A percentile compares a stretch with the other conserved stretches of the same genome.
phyloP scores from a whole-genome alignment of 1,140 invertebrate species.

The Drosophila albomicans region DNA sequence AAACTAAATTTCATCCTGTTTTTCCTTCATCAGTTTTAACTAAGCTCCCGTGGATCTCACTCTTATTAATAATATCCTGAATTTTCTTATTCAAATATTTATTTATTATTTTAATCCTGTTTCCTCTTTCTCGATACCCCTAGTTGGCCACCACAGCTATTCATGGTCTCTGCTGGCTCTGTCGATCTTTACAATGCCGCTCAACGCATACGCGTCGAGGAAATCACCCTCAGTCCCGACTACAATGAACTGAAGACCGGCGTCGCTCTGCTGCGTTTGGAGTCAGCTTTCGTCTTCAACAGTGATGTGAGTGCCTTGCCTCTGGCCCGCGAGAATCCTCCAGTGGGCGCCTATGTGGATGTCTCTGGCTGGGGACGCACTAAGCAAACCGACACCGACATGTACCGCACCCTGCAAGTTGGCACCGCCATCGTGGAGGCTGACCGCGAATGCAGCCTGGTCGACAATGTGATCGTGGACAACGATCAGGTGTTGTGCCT shows the following conservation, averaged over 20 bases:
- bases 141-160: constrained; percentile 71
- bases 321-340: constrained; percentile 46
- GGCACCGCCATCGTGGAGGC: constrained; percentile 47
- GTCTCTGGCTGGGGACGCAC: constrained; percentile 78
- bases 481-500: constrained; percentile 70
- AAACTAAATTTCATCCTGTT: too few species aligned
- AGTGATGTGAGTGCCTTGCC: constrained; percentile 53
- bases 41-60: too few species aligned
- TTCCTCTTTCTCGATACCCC: neutral
- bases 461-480: neutral
- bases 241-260: constrained; percentile 63
- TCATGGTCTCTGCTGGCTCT: constrained; percentile 61
- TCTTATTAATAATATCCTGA: too few species aligned
- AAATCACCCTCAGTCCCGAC: constrained; percentile 67
- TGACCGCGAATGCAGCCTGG: constrained; percentile 35
- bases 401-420: constrained; percentile 66
- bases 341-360: constrained; percentile 48
- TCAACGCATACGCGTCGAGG: constrained; percentile 57
- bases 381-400: constrained; percentile 46
- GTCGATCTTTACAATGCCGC: constrained; percentile 71
- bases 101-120: too few species aligned
- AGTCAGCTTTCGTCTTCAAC: constrained; percentile 51
- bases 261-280: constrained; percentile 67
- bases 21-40: too few species aligned
- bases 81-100: too few species aligned